These are phyloP conservation scores for Hylaeus volcanicus DNA, from an alignment of 1,140 invertebrate genomes.

Conservation along the genomic window DNA sequence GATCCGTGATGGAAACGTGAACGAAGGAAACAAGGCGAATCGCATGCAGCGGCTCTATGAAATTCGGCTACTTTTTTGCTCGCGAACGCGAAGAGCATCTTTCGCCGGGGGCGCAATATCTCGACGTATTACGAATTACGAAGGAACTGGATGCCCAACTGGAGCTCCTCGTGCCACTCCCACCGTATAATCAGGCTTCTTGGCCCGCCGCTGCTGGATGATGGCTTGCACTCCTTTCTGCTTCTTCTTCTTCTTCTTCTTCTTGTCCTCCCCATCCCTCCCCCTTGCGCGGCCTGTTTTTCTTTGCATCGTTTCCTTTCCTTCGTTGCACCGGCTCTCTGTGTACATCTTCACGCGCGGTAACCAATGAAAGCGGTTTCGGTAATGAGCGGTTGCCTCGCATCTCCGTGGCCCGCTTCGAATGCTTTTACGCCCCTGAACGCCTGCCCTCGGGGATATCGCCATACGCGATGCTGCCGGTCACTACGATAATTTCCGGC, in stretches of 20 bases:
- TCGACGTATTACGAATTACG: constrained; percentile 44
- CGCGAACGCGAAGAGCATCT: constrained; percentile 2
- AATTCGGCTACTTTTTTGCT: not conserved
- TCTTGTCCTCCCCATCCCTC: not conserved
- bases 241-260: constrained; percentile 8
- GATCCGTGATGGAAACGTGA: constrained; percentile 5
- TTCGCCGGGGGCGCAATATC: constrained; percentile 34
- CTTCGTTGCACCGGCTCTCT: constrained; percentile 40
- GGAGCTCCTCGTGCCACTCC: constrained; percentile 47
- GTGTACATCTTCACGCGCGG: constrained; percentile 63
- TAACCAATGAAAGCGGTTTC: constrained; percentile 69
- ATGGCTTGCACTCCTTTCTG: constrained; percentile 41
- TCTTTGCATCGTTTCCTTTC: constrained; percentile 56
- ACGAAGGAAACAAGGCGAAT: not conserved
- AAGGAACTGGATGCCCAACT: constrained; percentile 45
- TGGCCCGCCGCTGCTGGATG: constrained; percentile 44
- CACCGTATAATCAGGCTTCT: constrained; percentile 54
- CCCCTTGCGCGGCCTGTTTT: constrained; percentile 8
- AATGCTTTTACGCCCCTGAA: constrained; percentile 53
- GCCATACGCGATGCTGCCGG: constrained; percentile 26
- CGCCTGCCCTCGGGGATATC: constrained; percentile 5
- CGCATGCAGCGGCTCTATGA: constrained; percentile 14
- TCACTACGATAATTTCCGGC: constrained; percentile 56
- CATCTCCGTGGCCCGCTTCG: constrained; percentile 45
- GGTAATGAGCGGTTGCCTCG: constrained; percentile 65